Base-by-base conservation (phyloP, 2,888 invertebrate species). In the Nemotelus pantherinus region DNA sequence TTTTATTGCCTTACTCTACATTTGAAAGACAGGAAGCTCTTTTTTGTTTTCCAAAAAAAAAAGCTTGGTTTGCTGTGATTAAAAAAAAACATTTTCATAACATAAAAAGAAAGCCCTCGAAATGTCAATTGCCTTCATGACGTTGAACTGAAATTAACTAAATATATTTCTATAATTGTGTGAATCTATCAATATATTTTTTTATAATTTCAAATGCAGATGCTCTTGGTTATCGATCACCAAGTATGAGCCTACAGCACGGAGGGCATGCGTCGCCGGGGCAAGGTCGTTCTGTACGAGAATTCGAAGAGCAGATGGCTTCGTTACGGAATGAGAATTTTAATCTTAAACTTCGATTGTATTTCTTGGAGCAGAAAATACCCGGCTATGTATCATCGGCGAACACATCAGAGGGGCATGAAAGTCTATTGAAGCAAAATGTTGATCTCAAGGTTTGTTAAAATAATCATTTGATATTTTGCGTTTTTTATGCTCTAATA, bases 251-350 rank as follows among this genome's bases (percentile, higher is more conserved):
- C 67, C 68, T 83, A 68, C 83, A 82, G 75, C 81, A 82, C 72
- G 83, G 81, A 75, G 83, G 83, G n/a, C 82, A 81, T 64, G 82
- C 83, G 63, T 86, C 88, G 4, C 87, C 89, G 2, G 86, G 86
- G 71, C 90, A 90, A 82, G 93, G 92, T 6, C 89, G 93, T 76
- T 94, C 94, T 47, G 93, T 97, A 89, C 96, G 96, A 83, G 96
- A 97, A 82, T 93, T 94, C 84, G 96, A 97, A 85, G 94, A 97
- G 86, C 94, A 96, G 85, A 89, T 97, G 81, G 91, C 92, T 74
- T 90, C 91, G 67, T 88, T 97, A 80, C 92, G 93, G 81, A 96
- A 96, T 86, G 97, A 97, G 86, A 98, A 97, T 86, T 98, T 97
- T 84, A 94, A 95, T 87, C 88, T 98, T 41, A 97, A 97, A 87